Evolutionary conservation across 2,797 vertebrate genomes (phyloP), one percentile per base, ranked within the genome.

Genomic region (Ara ararauna): DNA sequence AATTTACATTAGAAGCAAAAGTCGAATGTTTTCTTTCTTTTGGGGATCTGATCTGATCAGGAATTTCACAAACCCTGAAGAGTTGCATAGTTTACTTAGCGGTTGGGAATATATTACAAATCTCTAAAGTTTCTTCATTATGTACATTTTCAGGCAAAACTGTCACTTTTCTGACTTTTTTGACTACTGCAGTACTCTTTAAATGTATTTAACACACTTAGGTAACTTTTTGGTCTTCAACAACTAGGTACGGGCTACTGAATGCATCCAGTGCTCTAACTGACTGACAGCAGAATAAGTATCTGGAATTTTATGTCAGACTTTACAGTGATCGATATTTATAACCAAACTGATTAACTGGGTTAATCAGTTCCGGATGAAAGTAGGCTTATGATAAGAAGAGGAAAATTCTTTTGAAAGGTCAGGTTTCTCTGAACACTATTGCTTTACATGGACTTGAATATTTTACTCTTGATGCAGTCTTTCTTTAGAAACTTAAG

Each of bases 261-360:
- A 85, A 70, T 27, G 2, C 12, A 61, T 34, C 7, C 12, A 48
- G 5, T 23, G 9, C 12, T 81, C 73, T 51, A 75, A 40, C 1
- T 6, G 30, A 81, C 2, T 53, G 26, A 32, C 3, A 48, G 5
- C 1, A 68, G 70, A 88, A 81, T 71, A 61, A 3, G 0, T 10
- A 44, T 74, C 68, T 75, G 18, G 17, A 75, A 48, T 34, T 53
- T 84, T 16, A 45, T 38, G 13, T 17, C 29, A 48, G 36, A 42
- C 1, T 80, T 88, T 8, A 22, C 9, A 36, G 3, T 29, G 73
- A 17, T 17, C 0, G 0, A 5, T 36, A 19, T 50, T 30, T 47
- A 3, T 18, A 72, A 61, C 64, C 10, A 54, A 54, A 21, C 53
- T 21, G 53, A 54, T 54, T 54, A 32, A n/a, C 53, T 54, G 53